Base-by-base conservation (phyloP, 2,113 vertebrate species). In the Forbesichthys agassizii region DNA sequence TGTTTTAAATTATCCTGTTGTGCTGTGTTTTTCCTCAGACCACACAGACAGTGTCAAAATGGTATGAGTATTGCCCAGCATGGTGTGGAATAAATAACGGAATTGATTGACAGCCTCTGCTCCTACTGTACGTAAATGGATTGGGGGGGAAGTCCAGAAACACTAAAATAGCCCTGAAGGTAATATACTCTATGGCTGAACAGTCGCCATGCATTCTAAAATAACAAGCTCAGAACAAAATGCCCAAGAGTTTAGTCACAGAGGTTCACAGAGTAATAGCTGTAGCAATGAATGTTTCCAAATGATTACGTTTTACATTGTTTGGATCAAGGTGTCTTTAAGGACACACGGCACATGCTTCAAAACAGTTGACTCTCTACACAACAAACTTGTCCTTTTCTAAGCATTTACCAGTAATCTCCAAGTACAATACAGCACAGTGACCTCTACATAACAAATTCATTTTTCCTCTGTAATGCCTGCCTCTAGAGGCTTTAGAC, bases 321-420 rank as follows among this genome's bases (percentile, higher is more conserved):
- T 72, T 82, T 78, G 66, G 69, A 79, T 83, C 60, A 54, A 69
- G 56, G 48, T 33, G 61, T 63, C 68, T 74, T 79, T 59, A 78
- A 79, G 54, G 65, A 68, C 69, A 74, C 27, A 70, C 72, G 54
- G 65, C 2, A 0, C n/a, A 2, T 55, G 69, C 64, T 71, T 47
- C 76, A 69, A 4, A 55, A 62, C 16, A 48, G n/a, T 4, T 56
- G 27, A 69, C 0, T 6, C 33, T 60, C 51, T 57, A 74, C 65
- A 27, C 57, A 14, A 75, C 42, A 18, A 11, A 16, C 36, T 72
- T 27, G 14, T 71, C 48, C 61, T 70, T 62, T 68, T 73, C 18
- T 33, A n/a, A 59, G 61, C 74, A 49, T 5, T 56, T 61, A 69
- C 60, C n/a, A 71, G 61, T 67, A 57, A 56, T 64, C 73, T 9